Conservation (phyloP, 2,888 invertebrate species). For the Trachelus stipa region DNA sequence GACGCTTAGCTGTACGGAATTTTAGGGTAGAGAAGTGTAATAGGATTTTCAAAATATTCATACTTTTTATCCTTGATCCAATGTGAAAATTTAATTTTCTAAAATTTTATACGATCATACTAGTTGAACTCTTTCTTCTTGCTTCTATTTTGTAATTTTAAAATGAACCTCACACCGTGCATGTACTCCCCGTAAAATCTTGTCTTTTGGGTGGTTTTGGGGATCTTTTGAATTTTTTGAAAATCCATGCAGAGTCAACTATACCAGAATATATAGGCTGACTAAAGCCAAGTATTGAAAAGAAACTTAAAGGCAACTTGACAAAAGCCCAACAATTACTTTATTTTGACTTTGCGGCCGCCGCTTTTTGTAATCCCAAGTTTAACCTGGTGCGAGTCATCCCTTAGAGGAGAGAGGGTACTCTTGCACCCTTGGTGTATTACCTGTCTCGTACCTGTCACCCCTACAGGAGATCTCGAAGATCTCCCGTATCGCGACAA, state of each 20-base stretch:
- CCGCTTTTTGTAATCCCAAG: constrained; percentile 8
- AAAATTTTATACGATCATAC: background rate
- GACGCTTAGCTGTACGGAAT: background rate
- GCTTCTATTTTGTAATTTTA: background rate
- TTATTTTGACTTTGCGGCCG: constrained; percentile 62
- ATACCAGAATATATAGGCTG: constrained; percentile 17
- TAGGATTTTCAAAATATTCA: background rate
- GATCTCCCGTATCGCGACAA: constrained; percentile 55
- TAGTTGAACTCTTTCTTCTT: background rate
- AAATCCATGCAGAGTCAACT: constrained; percentile 42
- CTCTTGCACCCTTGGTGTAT: constrained; percentile 20
- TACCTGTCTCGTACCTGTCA: constrained; percentile 50
- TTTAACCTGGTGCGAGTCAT: background rate
- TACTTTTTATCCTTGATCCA: background rate
- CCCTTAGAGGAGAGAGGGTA: background rate
- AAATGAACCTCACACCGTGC: background rate
- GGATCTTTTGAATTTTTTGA: constrained; percentile 33
- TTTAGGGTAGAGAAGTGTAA: background rate
- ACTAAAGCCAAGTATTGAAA: constrained; percentile 9
- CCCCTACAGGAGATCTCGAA: constrained; percentile 32
- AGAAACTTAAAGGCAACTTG: background rate
- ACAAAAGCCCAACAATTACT: constrained; percentile 57
- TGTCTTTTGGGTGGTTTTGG: constrained; percentile 24
- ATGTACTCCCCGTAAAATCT: too few relatives aligned
- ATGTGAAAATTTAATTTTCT: background rate